Base-by-base conservation (phyloP, 2,888 invertebrate genomes). In the Microctonus brassicae region DNA sequence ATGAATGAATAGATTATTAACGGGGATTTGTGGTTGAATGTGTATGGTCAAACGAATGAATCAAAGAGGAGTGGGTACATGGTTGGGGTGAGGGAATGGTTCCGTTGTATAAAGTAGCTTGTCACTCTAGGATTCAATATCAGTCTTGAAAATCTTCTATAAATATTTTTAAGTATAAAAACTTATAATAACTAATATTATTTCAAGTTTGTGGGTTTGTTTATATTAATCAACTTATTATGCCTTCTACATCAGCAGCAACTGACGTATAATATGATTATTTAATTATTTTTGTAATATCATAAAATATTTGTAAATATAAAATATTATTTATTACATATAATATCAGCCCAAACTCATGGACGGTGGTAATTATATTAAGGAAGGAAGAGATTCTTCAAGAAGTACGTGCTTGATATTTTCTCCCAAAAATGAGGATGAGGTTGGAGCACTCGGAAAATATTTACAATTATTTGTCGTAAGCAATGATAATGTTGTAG, bases 401-500 rank as follows among this genome's bases (percentile, higher is more conserved):
- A 93, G 93, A 84, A 95, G 94, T 71, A 94, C 94, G 0, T 95
- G 94, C 85, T 88, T 98, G 26, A 91, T 98, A 34, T 97, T 98
- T 88, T 95, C 97, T 0, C 94, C 98, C 0, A 92, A 92, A 68
- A 93, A 94, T 73, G 90, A 91, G 75, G 94, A 94, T 78, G 93
- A 94, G 83, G 94, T 96, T 1, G 99, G 99, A 1, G 93, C 95
- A 1, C 89, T 99, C 65, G 97, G 97, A 1, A 93, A 92, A 82
- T 95, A 94, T 70, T 90, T 99, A 73, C 93, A 94, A 84, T 92
- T 98, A 26, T 99, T 99, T 88, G 93, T 96, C 86, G 94, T 93
- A 82, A 84, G 86, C 82, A 22, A 3, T 24, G 22, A 61, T 76
- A 74, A 63, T 67, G 71, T 10, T 73, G 33, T 20, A 34, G 7